Conservation (phyloP, 2,888 invertebrate species). For the Leucophenga maculata region DNA sequence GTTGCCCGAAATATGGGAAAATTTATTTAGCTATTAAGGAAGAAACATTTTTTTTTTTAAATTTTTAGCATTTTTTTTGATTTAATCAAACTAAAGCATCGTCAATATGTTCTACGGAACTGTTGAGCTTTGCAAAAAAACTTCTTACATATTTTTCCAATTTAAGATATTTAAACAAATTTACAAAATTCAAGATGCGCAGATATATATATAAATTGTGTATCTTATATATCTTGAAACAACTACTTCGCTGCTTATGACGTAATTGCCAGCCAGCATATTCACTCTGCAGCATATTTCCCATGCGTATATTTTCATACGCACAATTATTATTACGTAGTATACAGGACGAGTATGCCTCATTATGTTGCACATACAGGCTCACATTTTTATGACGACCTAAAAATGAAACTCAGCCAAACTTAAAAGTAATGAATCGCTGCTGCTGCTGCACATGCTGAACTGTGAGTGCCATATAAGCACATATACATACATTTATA, state of each 20-base stretch:
- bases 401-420: neutral
- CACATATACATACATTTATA: neutral
- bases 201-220: no score
- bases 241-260: slow-evolving; percentile 5
- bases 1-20: no score
- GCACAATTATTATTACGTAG: slow-evolving; percentile 1
- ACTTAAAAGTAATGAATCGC: neutral
- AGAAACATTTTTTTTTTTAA: no score
- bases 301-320: neutral
- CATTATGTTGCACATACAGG: neutral
- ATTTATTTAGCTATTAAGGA: no score
- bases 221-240: neutral
- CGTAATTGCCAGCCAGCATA: neutral
- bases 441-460: neutral
- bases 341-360: no score
- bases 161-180: neutral
- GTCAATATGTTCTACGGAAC: no score
- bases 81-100: no score
- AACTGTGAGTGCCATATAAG: neutral
- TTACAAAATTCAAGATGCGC: neutral
- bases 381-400: neutral
- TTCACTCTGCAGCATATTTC: neutral
- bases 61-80: no score
- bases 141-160: no score
- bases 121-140: no score